Conservation (phyloP, 2,113 vertebrate genomes). For the Tenebrosternarchus preto region DNA sequence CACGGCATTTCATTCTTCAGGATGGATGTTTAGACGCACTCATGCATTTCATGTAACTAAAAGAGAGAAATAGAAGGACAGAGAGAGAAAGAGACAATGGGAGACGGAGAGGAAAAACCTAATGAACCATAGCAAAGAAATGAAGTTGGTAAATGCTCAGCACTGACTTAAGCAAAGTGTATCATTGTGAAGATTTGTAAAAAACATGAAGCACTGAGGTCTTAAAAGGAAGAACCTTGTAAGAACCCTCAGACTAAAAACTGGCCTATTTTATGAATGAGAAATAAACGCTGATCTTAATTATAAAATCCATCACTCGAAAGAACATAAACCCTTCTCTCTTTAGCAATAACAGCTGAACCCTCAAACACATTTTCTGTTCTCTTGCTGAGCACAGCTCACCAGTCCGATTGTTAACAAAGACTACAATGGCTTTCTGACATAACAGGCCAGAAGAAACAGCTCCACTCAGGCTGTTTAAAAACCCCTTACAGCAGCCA, state of each 20-base stretch:
- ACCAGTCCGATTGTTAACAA: neutral
- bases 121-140: slow-evolving; percentile 39
- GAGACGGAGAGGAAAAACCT: neutral
- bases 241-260: neutral
- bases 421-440: slow-evolving; percentile 3
- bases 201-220: neutral
- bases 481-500: neutral
- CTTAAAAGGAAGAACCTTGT: neutral
- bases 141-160: slow-evolving; percentile 5
- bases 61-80: slow-evolving; percentile 1
- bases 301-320: neutral
- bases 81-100: slow-evolving; percentile 5
- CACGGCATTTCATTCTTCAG: neutral
- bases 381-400: neutral
- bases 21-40: slow-evolving; percentile 15
- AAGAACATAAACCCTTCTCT: neutral
- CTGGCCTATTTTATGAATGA: slow-evolving; percentile 5
- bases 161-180: neutral
- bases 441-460: neutral
- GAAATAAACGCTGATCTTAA: slow-evolving; percentile 1
- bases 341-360: neutral
- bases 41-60: slow-evolving; percentile 22
- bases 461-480: neutral
- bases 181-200: neutral
- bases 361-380: neutral